Evolutionary conservation across 2,888 invertebrate genomes (phyloP), one percentile per base, ranked within the genome.

Genomic region (Eupithecia centaureata): DNA sequence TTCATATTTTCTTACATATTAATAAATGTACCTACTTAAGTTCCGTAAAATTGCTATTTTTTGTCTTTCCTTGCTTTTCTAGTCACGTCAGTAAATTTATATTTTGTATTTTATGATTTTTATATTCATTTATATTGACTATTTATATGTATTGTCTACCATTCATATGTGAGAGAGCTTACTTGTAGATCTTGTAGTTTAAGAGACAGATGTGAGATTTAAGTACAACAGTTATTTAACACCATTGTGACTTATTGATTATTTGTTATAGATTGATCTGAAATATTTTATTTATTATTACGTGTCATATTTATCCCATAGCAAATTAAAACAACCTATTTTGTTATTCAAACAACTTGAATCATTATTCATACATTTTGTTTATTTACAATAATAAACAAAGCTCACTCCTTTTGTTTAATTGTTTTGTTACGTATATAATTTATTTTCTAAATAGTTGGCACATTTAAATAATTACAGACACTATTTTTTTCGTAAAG

Each of bases 181-280:
- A 79, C 42, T 8, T 61, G 76, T 30, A 56, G 27, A 79, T 76
- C 74, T 74, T 73, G 70, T 81, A 79, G 79, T 79, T 76, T 81
- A 82, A 81, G 77, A 78, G 77, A 79, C 73, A 81, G 79, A 78
- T 75, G 81, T 82, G 80, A 84, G 80, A 83, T 77, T 81, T 78
- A 86, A 83, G 88, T 90, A 89, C 89, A 90, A 88, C 76, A 78
- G 77, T 78, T 80, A 76, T 79, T 80, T 79, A 84, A 84, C 81
- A 86, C 80, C 82, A 85, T 76, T 85, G n/a, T 32, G 32, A n/a
- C 33, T 42, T 70, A 87, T 79, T 75, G 88, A 88, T 90, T 90
- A 90, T 90, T 88, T 89, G 88, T 92, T 90, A 84, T 90, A 90
- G 84, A 90, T 88, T 91, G 88, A 90, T 89, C 88, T 82, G 77